Percentiles rank a stretch among this genome's conserved stretches.
Conservation (phyloP, 2,888 invertebrate genomes). For the Luffia ferchaultella region DNA sequence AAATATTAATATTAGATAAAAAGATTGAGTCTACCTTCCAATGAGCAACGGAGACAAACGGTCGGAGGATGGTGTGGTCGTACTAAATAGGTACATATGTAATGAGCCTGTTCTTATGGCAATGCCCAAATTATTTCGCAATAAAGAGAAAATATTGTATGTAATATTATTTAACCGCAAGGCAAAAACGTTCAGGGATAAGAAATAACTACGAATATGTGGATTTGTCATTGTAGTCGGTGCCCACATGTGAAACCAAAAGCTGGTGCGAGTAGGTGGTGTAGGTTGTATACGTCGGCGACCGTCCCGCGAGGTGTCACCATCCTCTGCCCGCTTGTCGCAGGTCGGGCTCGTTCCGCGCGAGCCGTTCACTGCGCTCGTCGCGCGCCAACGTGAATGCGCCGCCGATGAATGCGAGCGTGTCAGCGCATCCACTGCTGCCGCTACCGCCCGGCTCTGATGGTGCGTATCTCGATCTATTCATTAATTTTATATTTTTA, state of each 20-base stretch:
- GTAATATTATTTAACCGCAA: too few relatives aligned
- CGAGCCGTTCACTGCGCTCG: conserved; percentile 76
- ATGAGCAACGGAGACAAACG: conserved; percentile 32
- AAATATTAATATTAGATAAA: conserved; percentile 3
- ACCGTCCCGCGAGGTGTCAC: conserved; percentile 25
- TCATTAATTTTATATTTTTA: background rate
- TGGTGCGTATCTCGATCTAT: conserved; percentile 38
- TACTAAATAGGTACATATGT: conserved; percentile 7
- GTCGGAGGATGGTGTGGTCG: conserved; percentile 63
- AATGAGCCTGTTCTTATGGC: background rate
- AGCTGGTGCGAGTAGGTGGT: conserved; percentile 25
- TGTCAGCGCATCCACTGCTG: conserved; percentile 94
- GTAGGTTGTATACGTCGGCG: background rate
- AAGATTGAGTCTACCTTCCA: background rate
- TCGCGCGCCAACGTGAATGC: conserved; percentile 68
- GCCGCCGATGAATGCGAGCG: conserved; percentile 76
- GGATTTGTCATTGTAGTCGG: too few relatives aligned
- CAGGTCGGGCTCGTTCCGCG: conserved; percentile 96
- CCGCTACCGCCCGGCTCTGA: conserved; percentile 81
- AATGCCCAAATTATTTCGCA: too few relatives aligned
- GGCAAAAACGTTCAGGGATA: too few relatives aligned
- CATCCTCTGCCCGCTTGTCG: conserved; percentile 66
- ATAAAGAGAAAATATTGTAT: too few relatives aligned
- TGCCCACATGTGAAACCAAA: conserved; percentile 26
- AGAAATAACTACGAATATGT: too few relatives aligned